Evolutionary conservation across 2,888 invertebrate genomes (phyloP).

Genomic region (Gastracanthus pulcherrimus): DNA sequence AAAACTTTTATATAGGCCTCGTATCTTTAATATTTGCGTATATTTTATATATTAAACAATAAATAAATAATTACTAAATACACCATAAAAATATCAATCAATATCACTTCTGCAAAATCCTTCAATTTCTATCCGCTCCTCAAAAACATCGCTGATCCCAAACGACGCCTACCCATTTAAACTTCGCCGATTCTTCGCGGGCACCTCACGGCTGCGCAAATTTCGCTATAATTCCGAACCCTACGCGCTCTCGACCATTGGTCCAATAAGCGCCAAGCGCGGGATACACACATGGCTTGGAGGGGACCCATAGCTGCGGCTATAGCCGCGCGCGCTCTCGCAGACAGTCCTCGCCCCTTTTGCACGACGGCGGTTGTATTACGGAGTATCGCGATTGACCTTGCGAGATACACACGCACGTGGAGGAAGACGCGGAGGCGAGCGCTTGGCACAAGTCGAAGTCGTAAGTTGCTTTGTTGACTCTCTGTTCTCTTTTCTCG

Average conservation of each 20-base stretch:
- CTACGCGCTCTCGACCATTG: not conserved
- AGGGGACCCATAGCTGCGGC: no score
- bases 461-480: conserved; percentile 1
- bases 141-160: no score
- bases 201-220: no score
- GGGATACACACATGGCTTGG: not conserved
- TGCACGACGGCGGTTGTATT: not conserved
- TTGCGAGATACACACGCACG: not conserved
- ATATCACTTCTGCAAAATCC: no score
- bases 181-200: not conserved
- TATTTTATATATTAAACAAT: no score
- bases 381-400: conserved; percentile 2
- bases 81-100: no score
- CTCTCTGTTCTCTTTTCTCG: not conserved
- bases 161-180: not conserved
- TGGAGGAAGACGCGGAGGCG: no score
- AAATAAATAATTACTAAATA: no score
- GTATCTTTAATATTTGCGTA: no score
- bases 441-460: no score
- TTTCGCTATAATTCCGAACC: not conserved
- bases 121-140: no score
- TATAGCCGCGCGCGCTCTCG: not conserved
- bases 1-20: no score
- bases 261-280: not conserved
- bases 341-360: not conserved